Conservation (phyloP, 2,113 vertebrate genomes). For the Balaeniceps rex region DNA sequence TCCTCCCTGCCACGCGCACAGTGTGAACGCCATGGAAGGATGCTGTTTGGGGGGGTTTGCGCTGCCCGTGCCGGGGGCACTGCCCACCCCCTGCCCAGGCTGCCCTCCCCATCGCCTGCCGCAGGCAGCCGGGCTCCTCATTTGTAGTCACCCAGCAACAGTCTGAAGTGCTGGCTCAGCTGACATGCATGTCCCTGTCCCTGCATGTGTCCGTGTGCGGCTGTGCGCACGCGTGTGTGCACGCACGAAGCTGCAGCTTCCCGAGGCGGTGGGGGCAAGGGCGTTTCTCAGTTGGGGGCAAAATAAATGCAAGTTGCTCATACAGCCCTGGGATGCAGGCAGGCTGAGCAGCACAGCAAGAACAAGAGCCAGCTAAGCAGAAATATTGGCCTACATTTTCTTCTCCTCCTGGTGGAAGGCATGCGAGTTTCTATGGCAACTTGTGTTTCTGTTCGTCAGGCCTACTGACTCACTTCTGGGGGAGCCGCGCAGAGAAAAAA, state of each 20-base stretch:
- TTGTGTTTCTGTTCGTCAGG: slow-evolving; percentile 63
- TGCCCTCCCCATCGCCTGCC: background rate
- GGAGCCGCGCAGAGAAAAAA: slow-evolving; percentile 3
- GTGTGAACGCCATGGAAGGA: background rate
- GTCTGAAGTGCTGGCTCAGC: background rate
- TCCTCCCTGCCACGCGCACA: background rate
- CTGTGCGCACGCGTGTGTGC: accelerated
- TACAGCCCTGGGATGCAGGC: background rate
- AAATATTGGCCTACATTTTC: slow-evolving; percentile 78
- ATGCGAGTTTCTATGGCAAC: slow-evolving; percentile 77
- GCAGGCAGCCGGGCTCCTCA: background rate
- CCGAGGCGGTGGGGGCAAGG: background rate
- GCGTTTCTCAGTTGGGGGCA: background rate
- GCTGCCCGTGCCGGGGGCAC: background rate
- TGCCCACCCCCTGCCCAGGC: background rate
- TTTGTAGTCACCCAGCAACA: slow-evolving; percentile 11
- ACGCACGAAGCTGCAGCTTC: background rate
- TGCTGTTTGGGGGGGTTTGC: background rate
- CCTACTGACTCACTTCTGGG: slow-evolving; percentile 66
- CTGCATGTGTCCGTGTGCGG: accelerated
- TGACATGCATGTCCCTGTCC: background rate
- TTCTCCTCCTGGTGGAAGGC: slow-evolving; percentile 61
- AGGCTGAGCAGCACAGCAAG: background rate
- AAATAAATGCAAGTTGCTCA: background rate
- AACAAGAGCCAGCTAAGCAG: slow-evolving; percentile 69